Base-by-base conservation (phyloP, 2,797 vertebrate species). In the Chaetophractus vellerosus region DNA sequence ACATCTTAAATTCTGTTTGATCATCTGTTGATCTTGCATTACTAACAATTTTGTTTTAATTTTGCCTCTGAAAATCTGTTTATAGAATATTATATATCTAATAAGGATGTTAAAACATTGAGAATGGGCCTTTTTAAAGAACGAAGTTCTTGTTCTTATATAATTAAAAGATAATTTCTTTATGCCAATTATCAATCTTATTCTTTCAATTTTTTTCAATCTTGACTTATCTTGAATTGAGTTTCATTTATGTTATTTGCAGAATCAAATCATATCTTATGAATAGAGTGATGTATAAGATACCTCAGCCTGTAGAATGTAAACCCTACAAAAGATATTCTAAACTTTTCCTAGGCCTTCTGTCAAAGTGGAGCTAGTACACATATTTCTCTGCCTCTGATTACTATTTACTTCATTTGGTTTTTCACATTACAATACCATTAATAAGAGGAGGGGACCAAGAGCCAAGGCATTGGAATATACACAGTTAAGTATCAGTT, bases 1-100 rank as follows among this genome's bases (percentile, higher is more conserved):
- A 91, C 36, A 55, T 45, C 76, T 85, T 90, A 23, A 28, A 72
- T 90, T 66, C 63, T 81, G 16, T 92, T 82, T 92, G 26, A n/a
- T 52, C 23, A 33, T 64, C 38, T 55, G 10, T 72, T 50, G 38
- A 16, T 81, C 84, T 45, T 85, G 15, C 90, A 31, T 55, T 57
- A 31, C 57, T 48, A 83, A 82, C 6, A 82, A 55, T 45, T 95
- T 80, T 79, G 36, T 57, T 63, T 93, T 80, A 45, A 75, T 82
- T n/a, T 81, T 94, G n/a, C 41, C 61, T 18, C 48, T 81, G 36
- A 52, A 91, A 96, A 80, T 69, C 8, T 61, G 38, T 87, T 45
- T 87, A 1, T 2, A 79, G 23, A 59, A 48, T 89, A 71, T 26
- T 76, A 76, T 78, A 48, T 50, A 41, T 41, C 64, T 63, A 36